A percentile compares a stretch with the other conserved stretches of the same genome.
Evolutionary conservation across 2,888 invertebrate species (phyloP).

Genomic region (Dorcus parallelipipedus): DNA sequence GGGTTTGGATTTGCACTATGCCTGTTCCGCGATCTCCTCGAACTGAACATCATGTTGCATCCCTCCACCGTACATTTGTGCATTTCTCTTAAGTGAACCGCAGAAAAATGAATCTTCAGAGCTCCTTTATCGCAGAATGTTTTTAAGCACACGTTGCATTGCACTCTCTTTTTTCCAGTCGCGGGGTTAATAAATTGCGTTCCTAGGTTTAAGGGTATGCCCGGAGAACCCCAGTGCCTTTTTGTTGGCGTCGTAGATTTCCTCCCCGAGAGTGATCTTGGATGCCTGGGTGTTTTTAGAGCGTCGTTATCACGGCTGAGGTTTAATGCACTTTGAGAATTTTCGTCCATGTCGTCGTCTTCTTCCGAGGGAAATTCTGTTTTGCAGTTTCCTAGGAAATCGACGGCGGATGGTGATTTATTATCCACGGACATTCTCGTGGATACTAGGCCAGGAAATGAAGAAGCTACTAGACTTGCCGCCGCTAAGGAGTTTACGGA

Average conservation of each 20-base stretch:
- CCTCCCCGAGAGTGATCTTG: conserved; percentile 51
- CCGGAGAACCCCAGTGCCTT: conserved; percentile 74
- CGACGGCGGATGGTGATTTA: conserved; percentile 48
- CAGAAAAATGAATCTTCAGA: conserved; percentile 97
- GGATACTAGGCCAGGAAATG: conserved; percentile 59
- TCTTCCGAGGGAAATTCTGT: conserved; percentile 57
- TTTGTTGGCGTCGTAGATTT: conserved; percentile 74
- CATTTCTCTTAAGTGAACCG: conserved; percentile 98
- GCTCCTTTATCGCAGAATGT: conserved; percentile 99
- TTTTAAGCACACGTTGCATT: conserved; percentile 97
- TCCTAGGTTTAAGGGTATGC: conserved; percentile 76
- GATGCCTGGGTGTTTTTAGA: conserved; percentile 50
- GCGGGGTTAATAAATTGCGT: conserved; percentile 90
- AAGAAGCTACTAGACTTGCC: conserved; percentile 61
- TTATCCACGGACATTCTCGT: conserved; percentile 52
- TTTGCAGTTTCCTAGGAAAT: conserved; percentile 45
- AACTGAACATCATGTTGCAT: conserved; percentile 99
- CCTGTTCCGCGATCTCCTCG: conserved; percentile 88
- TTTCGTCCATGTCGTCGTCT: conserved; percentile 60
- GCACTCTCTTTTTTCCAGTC: conserved; percentile 93
- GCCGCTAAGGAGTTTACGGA: conserved; percentile 49
- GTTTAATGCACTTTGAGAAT: conserved; percentile 62
- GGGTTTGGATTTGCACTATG: conserved; percentile 99
- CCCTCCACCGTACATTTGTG: conserved; percentile 99
- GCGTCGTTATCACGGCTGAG: conserved; percentile 56